These are phyloP conservation scores for Varanus komodoensis DNA, from an alignment of 2,113 vertebrate species.

Conservation along the genomic window DNA sequence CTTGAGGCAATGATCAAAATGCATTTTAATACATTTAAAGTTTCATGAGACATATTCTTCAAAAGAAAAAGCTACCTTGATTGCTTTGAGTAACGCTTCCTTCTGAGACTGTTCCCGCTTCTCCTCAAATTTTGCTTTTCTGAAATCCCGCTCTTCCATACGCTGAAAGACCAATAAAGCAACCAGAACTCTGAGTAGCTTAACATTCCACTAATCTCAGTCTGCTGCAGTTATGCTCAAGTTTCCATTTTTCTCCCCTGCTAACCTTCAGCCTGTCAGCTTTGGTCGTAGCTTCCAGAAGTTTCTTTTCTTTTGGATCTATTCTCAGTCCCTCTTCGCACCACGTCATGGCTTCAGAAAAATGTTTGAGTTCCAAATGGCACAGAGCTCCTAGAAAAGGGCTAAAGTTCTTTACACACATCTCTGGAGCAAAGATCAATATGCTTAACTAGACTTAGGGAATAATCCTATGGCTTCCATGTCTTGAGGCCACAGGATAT, in stretches of 20 bases:
- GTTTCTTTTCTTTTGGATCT: conserved; percentile 86
- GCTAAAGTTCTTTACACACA: background rate
- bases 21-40: background rate
- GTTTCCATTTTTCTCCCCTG: background rate
- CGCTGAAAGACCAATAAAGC: conserved; percentile 74
- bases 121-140: conserved; percentile 86
- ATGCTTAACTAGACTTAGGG: background rate
- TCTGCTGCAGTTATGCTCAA: rapidly evolving
- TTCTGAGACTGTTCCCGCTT: conserved; percentile 80
- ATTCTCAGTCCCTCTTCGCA: conserved; percentile 90
- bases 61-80: conserved; percentile 79
- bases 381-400: conserved; percentile 87
- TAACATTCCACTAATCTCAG: background rate
- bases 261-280: conserved; percentile 90
- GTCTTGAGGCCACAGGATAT: too few species aligned
- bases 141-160: conserved; percentile 84
- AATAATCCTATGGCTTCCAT: too few species aligned
- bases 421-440: background rate
- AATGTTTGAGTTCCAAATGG: conserved; percentile 86
- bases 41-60: background rate
- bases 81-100: conserved; percentile 81
- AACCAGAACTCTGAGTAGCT: background rate
- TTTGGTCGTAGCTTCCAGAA: conserved; percentile 84
- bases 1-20: background rate
- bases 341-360: conserved; percentile 86